phyloP scores from a whole-genome alignment of 2,888 invertebrate genomes.

The Oscheius sp. region DNA sequence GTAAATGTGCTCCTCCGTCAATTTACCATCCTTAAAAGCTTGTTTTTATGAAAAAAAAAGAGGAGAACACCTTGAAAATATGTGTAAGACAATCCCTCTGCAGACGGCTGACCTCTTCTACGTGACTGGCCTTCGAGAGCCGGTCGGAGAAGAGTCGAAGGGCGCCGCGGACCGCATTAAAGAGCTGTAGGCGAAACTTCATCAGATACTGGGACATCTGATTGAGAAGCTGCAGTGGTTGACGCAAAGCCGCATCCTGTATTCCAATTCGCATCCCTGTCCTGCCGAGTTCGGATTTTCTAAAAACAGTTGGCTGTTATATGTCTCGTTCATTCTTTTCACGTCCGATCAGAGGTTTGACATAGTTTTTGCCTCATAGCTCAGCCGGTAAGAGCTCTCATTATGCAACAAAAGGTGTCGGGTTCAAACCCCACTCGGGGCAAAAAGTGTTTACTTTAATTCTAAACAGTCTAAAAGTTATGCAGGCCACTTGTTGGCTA shows the following conservation, averaged over 20 bases:
- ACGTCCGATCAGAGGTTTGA: no score
- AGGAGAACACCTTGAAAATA: conserved; percentile 12
- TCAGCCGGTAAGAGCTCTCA: no score
- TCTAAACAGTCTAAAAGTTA: no score
- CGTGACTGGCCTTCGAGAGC: conserved; percentile 15
- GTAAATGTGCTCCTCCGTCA: conserved; percentile 14
- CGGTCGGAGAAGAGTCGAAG: background rate
- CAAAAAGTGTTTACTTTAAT: no score
- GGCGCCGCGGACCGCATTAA: conserved; percentile 13
- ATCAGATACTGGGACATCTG: conserved; percentile 11
- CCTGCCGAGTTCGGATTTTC: conserved; percentile 6
- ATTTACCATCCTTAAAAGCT: conserved; percentile 9
- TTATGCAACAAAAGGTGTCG: no score
- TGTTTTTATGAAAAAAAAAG: background rate
- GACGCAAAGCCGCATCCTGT: background rate
- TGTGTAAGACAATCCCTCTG: conserved; percentile 16
- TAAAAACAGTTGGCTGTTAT: background rate
- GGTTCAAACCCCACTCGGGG: no score
- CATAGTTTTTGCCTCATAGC: no score
- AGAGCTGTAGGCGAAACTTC: conserved; percentile 8
- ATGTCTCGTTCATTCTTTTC: no score
- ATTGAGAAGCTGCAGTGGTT: background rate
- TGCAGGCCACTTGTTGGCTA: no score
- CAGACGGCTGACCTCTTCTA: background rate
- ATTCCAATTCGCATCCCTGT: background rate